Evolutionary conservation across 2,888 invertebrate species (phyloP).

Genomic region (Serripes groenlandicus): DNA sequence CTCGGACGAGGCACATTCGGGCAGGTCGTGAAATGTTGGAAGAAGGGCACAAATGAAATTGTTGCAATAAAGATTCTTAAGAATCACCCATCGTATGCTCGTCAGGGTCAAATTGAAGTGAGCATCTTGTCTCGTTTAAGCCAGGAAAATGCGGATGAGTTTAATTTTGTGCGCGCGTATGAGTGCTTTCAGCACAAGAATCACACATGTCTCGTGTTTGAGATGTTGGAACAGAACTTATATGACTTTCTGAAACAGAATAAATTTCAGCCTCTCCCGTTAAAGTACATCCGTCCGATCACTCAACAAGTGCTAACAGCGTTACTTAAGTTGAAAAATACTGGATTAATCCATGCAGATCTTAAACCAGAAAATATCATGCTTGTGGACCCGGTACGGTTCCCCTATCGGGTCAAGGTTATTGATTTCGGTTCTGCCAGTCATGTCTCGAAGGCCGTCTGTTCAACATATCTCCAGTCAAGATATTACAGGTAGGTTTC

Average conservation of each 20-base stretch:
- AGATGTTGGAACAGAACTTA: slow-evolving; percentile 99
- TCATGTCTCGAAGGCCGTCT: slow-evolving; percentile 99
- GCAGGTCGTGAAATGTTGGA: slow-evolving; percentile 99
- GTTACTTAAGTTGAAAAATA: slow-evolving; percentile 95
- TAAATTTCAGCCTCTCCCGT: slow-evolving; percentile 99
- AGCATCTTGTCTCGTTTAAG: slow-evolving; percentile 87
- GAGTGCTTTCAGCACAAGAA: slow-evolving; percentile 99
- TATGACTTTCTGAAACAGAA: slow-evolving; percentile 99
- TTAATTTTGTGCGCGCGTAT: slow-evolving; percentile 99
- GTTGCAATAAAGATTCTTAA: slow-evolving; percentile 99
- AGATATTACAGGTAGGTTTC: slow-evolving; percentile 94
- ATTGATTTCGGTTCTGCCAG: slow-evolving; percentile 99
- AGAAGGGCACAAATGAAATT: slow-evolving; percentile 99
- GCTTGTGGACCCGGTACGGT: slow-evolving; percentile 99
- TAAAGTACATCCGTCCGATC: slow-evolving; percentile 99
- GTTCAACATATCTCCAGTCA: slow-evolving; percentile 99
- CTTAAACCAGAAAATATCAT: slow-evolving; percentile 99
- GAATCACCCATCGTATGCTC: slow-evolving; percentile 99
- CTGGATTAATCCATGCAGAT: slow-evolving; percentile 99
- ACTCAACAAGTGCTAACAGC: slow-evolving; percentile 98
- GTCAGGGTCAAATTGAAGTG: slow-evolving; percentile 99
- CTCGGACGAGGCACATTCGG: slow-evolving; percentile 99
- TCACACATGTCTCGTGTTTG: slow-evolving; percentile 99
- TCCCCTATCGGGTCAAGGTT: slow-evolving; percentile 99
- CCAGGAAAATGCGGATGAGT: slow-evolving; percentile 88